phyloP scores from a whole-genome alignment of 1,140 invertebrate species.

The Nasonia vitripennis region DNA sequence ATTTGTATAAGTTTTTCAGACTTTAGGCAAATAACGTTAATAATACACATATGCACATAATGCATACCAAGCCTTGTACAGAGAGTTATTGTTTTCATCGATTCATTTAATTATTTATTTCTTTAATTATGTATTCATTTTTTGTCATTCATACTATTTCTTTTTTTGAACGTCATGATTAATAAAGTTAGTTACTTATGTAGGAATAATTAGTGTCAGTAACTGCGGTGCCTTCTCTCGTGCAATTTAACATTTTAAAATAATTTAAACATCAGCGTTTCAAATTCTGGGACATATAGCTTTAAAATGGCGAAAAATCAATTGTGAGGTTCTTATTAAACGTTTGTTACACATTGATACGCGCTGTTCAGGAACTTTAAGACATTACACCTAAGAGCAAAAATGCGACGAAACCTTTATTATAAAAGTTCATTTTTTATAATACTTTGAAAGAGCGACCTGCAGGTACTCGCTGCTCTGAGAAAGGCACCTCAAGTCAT shows the following conservation, averaged over 20 bases:
- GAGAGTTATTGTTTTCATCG: slow-evolving; percentile 39
- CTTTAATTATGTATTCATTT: slow-evolving; percentile 18
- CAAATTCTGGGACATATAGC: neutral
- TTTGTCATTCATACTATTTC: slow-evolving; percentile 19
- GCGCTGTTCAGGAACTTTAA: slow-evolving; percentile 36
- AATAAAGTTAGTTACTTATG: slow-evolving; percentile 28
- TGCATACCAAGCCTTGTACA: slow-evolving; percentile 50
- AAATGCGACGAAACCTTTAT: slow-evolving; percentile 27
- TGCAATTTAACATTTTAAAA: slow-evolving; percentile 24
- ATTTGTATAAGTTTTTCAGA: slow-evolving; percentile 53
- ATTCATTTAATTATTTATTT: slow-evolving; percentile 26
- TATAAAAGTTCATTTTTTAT: slow-evolving; percentile 39
- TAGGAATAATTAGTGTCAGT: slow-evolving; percentile 36
- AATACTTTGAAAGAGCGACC: slow-evolving; percentile 29
- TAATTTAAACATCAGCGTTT: neutral
- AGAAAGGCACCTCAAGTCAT: slow-evolving; percentile 50
- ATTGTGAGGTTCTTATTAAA: neutral
- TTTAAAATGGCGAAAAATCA: neutral
- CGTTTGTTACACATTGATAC: slow-evolving; percentile 16
- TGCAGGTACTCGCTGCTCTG: slow-evolving; percentile 32
- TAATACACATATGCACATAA: slow-evolving; percentile 46
- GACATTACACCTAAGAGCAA: slow-evolving; percentile 16
- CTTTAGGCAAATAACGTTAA: slow-evolving; percentile 51
- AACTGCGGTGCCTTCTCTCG: slow-evolving; percentile 44
- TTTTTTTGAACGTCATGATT: neutral